phyloP scores from a whole-genome alignment of 2,797 vertebrate genomes.

The Ptychadena robeensis region DNA sequence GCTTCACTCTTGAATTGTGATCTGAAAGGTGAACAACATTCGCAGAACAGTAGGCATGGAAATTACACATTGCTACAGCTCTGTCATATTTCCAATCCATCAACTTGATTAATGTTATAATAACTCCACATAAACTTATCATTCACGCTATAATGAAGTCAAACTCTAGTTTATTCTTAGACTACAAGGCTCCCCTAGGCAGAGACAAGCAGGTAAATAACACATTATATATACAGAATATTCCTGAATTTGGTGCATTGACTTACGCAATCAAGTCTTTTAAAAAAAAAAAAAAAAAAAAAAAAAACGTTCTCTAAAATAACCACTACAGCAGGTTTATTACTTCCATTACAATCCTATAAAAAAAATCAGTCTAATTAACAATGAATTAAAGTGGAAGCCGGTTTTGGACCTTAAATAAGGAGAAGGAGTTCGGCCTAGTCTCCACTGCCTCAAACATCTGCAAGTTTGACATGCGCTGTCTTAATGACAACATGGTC shows the following conservation, averaged over 20 bases:
- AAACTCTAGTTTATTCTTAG: slow-evolving; percentile 78
- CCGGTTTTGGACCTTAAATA: no score
- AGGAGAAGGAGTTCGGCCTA: no score
- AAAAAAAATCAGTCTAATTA: no score
- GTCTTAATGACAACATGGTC: no score
- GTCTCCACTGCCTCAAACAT: no score
- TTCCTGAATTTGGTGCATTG: background rate
- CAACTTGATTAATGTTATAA: slow-evolving; percentile 84
- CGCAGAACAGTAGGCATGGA: slow-evolving; percentile 82
- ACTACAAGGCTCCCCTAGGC: slow-evolving; percentile 73
- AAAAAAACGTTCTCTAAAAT: background rate
- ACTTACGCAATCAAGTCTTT: slow-evolving; percentile 6
- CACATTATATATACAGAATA: slow-evolving; percentile 23
- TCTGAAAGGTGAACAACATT: slow-evolving; percentile 81
- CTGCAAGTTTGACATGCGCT: no score
- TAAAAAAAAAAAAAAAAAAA: background rate
- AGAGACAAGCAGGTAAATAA: slow-evolving; percentile 66
- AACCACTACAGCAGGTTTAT: background rate
- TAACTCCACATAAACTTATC: slow-evolving; percentile 82
- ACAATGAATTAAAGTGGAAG: no score
- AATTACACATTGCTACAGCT: slow-evolving; percentile 78
- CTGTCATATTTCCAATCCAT: slow-evolving; percentile 84
- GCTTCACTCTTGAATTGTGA: slow-evolving; percentile 67
- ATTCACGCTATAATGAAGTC: slow-evolving; percentile 83
- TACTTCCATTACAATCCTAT: no score